phyloP scores from a whole-genome alignment of 2,113 vertebrate species.

The Lophura nycthemera region DNA sequence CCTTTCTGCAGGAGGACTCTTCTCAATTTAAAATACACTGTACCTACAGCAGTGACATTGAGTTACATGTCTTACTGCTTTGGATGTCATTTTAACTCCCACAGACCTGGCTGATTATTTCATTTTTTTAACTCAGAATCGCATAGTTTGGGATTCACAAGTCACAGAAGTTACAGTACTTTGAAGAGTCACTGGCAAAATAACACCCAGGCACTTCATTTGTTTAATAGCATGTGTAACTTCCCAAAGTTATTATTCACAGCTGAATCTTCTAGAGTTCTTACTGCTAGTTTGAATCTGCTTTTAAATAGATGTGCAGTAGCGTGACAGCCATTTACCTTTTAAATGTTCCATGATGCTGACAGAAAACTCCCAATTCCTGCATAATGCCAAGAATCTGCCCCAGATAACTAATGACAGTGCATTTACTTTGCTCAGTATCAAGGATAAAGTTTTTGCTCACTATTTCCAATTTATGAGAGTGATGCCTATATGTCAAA shows the following conservation, averaged over 20 bases:
- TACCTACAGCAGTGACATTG: background rate
- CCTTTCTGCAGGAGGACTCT: background rate
- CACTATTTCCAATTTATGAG: background rate
- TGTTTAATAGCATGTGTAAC: background rate
- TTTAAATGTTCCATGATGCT: background rate
- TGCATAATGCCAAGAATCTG: background rate
- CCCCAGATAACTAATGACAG: background rate
- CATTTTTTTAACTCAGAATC: background rate
- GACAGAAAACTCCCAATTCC: background rate
- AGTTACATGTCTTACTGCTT: background rate
- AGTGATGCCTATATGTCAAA: background rate
- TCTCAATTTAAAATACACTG: background rate
- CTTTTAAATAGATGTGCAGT: background rate
- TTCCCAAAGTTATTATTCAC: background rate
- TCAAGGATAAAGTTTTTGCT: background rate
- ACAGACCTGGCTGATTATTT: background rate
- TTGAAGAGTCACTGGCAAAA: conserved; percentile 2
- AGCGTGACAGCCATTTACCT: background rate
- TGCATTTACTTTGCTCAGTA: background rate
- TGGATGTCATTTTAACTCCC: background rate
- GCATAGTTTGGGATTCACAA: background rate
- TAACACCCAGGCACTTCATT: background rate
- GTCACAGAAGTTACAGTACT: conserved; percentile 5
- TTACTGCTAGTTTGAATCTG: background rate
- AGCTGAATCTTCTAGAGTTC: background rate